Base-by-base conservation (phyloP, 2,888 invertebrate genomes). In the Xanthia togata region DNA sequence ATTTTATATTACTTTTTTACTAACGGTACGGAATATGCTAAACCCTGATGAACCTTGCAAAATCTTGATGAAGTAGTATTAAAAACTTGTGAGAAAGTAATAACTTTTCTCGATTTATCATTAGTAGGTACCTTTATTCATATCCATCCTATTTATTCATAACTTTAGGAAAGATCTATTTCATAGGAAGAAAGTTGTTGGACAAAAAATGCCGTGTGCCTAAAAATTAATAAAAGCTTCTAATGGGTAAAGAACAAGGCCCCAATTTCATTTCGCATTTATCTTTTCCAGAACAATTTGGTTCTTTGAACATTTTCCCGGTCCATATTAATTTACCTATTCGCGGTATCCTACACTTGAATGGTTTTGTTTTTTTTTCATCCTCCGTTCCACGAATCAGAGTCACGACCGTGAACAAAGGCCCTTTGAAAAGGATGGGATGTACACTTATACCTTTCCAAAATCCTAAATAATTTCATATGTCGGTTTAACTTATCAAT, bases 281-380 rank as follows among this genome's bases (percentile, higher is more conserved):
- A 41, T 70, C 80, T 65, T 76, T 55, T 17, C 11, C 55, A 17
- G n/a, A 41, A 71, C 50, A 65, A 60, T 79, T 79, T 63, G 60
- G 47, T 62, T 74, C 79, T 77, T 74, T 79, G 69, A 69, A 60
- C 57, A 67, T 72, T 76, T 71, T 41, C 38, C 53, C 65, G 57
- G 73, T 53, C 44, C 72, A 64, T 81, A 78, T 85, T 83, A 77
- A 83, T 85, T 75, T 85, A 77, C 65, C 78, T 69, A 73, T 44
- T 76, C 71, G 57, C 47, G 63, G 73, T 76, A 70, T 59, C 50
- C 60, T 70, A 55, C 69, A 74, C 63, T 77, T 77, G 75, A 81
- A 73, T 35, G 67, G 64, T 67, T 85, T 76, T 71, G 59, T 65
- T 57, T 77, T 84, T 67, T 81, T 75, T 82, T 78, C 70, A 78